Conservation (phyloP, 2,797 vertebrate genomes). For the Ammospiza maritima region DNA sequence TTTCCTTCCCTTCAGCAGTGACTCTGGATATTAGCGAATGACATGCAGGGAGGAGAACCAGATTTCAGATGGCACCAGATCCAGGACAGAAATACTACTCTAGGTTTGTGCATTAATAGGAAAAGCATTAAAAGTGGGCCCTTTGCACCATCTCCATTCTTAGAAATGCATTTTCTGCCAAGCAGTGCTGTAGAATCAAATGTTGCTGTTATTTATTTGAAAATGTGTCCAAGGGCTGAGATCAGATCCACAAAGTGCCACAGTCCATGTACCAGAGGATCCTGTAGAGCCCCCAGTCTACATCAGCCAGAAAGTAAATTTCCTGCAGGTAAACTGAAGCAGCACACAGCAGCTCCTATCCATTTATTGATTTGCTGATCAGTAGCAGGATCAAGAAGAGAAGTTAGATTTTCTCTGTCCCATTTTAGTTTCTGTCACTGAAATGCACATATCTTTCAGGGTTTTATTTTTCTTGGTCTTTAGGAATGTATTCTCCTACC, state of each 20-base stretch:
- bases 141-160: neutral
- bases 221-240: neutral
- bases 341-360: neutral
- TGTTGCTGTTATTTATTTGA: neutral
- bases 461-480: neutral
- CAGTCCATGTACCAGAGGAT: accelerated
- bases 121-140: neutral
- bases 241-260: neutral
- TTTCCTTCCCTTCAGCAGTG: neutral
- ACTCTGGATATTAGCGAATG: neutral
- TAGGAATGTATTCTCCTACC: neutral
- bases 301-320: neutral
- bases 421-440: neutral
- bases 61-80: neutral
- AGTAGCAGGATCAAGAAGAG: neutral
- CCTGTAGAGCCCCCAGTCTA: neutral
- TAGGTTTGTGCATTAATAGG: neutral
- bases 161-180: neutral
- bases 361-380: neutral
- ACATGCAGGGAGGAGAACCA: neutral
- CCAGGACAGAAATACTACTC: neutral
- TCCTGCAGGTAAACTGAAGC: neutral
- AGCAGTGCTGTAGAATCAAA: neutral
- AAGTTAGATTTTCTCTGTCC: neutral
- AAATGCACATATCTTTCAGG: neutral